These are phyloP conservation scores for Propithecus deckenii DNA, from an alignment of 2,797 vertebrate species.

Conservation along the genomic window DNA sequence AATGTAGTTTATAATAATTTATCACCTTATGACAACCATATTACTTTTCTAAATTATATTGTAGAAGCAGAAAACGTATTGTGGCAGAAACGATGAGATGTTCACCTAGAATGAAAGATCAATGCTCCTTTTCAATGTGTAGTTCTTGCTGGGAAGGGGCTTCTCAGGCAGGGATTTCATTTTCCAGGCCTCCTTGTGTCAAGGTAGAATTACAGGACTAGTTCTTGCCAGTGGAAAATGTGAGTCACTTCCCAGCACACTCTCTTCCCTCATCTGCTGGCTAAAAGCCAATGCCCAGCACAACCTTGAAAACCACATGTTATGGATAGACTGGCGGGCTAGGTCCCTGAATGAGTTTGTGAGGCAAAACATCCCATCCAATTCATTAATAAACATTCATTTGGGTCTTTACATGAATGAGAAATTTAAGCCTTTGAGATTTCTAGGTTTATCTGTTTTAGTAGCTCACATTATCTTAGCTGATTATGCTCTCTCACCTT, in stretches of 20 bases:
- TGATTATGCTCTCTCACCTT: background rate
- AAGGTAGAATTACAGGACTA: background rate
- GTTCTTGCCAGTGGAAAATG: background rate
- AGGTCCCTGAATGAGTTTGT: background rate
- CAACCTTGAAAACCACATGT: background rate
- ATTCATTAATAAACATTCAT: background rate
- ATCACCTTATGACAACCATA: background rate
- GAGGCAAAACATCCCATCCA: background rate
- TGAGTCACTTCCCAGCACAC: background rate
- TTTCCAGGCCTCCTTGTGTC: background rate
- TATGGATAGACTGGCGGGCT: background rate
- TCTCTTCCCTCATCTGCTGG: background rate
- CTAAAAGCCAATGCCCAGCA: background rate
- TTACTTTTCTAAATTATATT: background rate
- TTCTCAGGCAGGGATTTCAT: background rate
- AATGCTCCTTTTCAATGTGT: background rate
- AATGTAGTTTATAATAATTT: background rate
- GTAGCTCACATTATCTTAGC: background rate
- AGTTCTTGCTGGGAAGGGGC: background rate
- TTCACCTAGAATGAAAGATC: background rate
- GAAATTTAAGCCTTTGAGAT: background rate
- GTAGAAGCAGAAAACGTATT: background rate
- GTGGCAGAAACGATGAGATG: background rate
- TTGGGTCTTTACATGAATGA: background rate
- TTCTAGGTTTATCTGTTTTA: background rate